These are phyloP conservation scores for Rachycentron canadum DNA, from an alignment of 2,797 vertebrate genomes.

Conservation along the genomic window DNA sequence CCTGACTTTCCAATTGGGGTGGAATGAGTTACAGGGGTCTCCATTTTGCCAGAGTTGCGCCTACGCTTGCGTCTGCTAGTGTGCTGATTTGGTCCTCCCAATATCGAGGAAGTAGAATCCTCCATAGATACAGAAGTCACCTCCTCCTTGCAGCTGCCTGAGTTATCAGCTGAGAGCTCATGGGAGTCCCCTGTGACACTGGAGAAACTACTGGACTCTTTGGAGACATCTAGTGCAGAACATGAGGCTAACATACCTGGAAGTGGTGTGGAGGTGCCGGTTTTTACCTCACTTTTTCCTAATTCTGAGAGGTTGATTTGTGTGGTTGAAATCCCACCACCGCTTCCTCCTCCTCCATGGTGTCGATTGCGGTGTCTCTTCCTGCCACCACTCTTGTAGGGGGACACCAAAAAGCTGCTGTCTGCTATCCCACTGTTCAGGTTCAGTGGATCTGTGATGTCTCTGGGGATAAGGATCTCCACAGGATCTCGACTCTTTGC, in stretches of 20 bases:
- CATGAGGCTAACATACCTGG: constrained; percentile 46
- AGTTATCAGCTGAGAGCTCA: constrained; percentile 83
- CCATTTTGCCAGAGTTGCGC: constrained; percentile 87
- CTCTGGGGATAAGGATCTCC: constrained; percentile 94
- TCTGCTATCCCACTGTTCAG: constrained; percentile 89
- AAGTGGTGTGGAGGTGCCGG: constrained; percentile 38
- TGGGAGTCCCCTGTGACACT: constrained; percentile 66
- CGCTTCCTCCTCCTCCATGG: constrained; percentile 77
- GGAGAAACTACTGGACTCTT: constrained; percentile 66
- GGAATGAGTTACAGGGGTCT: constrained; percentile 68
- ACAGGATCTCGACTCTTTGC: constrained; percentile 90
- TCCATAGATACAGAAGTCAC: constrained; percentile 60
- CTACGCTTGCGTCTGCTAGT: constrained; percentile 85
- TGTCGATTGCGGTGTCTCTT: constrained; percentile 91
- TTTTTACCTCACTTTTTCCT: constrained; percentile 68
- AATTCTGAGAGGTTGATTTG: constrained; percentile 72
- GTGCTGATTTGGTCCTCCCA: constrained; percentile 64
- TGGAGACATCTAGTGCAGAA: constrained; percentile 67
- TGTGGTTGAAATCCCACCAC: constrained; percentile 54
- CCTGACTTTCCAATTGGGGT: constrained; percentile 59
- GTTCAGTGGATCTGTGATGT: constrained; percentile 95
- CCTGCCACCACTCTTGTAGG: constrained; percentile 84
- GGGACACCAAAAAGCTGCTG: constrained; percentile 86
- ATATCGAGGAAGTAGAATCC: constrained; percentile 51
- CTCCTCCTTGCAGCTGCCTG: constrained; percentile 84